A percentile compares a stretch with the other conserved stretches of the same genome.
phyloP scores from a whole-genome alignment of 2,113 vertebrate genomes.

The Erythrolamprus reginae region DNA sequence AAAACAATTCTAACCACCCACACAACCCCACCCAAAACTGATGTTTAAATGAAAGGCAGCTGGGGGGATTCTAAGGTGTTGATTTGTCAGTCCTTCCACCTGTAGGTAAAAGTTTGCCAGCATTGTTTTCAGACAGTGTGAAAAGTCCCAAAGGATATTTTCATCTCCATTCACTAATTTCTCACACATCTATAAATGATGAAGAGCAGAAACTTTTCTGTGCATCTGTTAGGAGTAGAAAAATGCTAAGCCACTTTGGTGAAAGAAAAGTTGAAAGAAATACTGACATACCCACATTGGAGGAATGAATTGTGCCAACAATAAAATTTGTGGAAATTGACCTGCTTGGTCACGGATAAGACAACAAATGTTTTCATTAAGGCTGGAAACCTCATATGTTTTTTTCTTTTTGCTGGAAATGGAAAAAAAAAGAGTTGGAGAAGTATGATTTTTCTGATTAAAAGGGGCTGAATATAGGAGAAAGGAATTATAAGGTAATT shows the following conservation, averaged over 20 bases:
- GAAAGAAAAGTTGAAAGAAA: not conserved
- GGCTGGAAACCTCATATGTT: not conserved
- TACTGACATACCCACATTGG: not conserved
- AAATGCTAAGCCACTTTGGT: not conserved
- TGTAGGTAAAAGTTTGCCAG: conserved; percentile 22
- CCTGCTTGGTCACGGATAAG: not conserved
- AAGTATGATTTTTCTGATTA: not conserved
- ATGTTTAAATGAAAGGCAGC: not conserved
- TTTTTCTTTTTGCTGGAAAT: not conserved
- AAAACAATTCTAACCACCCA: not conserved
- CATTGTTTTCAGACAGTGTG: conserved; percentile 19
- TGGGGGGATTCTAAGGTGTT: conserved; percentile 3
- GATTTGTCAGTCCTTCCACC: conserved; percentile 36
- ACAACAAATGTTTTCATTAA: not conserved
- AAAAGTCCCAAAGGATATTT: conserved; percentile 26
- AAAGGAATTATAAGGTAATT: not conserved
- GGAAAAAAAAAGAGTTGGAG: not conserved
- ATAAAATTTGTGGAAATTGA: not conserved
- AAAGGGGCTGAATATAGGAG: not conserved
- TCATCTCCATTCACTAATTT: conserved; percentile 11
- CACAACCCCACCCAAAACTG: not conserved
- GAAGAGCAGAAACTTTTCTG: conserved; percentile 32
- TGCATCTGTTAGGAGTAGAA: not conserved
- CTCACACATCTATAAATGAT: not conserved
- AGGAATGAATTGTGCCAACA: not conserved